Percentiles rank a stretch among this genome's conserved stretches.
These are phyloP conservation scores for Megalurothrips usitatus DNA, from an alignment of 2,888 invertebrate species.

Conservation along the genomic window DNA sequence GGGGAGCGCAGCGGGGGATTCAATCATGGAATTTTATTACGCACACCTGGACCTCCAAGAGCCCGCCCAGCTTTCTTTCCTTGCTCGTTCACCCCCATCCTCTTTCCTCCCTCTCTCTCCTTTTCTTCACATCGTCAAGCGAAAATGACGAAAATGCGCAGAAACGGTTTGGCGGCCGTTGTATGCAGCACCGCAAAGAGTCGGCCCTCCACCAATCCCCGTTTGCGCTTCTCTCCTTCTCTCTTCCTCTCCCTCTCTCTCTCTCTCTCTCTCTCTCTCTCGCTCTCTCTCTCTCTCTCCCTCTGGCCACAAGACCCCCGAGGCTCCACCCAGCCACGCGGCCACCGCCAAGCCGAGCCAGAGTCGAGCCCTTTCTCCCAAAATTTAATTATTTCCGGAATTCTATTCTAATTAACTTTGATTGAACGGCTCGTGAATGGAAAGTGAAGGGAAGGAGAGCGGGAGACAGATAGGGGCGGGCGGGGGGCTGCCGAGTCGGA, in stretches of 20 bases:
- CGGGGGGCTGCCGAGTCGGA: neutral
- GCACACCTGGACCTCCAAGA: neutral
- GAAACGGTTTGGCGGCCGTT: too few relatives aligned
- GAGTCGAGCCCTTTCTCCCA: constrained; percentile 31
- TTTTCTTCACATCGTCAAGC: too few relatives aligned
- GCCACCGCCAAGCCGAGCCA: neutral
- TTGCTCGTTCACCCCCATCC: too few relatives aligned
- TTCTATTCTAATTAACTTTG: constrained; percentile 40
- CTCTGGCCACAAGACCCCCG: neutral
- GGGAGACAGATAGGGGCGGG: neutral
- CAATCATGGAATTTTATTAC: constrained; percentile 5
- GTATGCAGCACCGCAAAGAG: too few relatives aligned
- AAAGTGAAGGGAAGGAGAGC: constrained; percentile 32
- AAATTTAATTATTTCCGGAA: constrained; percentile 40
- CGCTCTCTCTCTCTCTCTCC: neutral
- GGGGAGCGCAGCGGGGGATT: neutral
- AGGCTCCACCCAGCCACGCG: neutral
- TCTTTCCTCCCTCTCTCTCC: too few relatives aligned
- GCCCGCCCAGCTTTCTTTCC: too few relatives aligned
- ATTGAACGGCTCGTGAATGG: constrained; percentile 38
- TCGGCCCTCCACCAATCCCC: too few relatives aligned
- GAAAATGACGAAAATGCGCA: too few relatives aligned
- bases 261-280: neutral
- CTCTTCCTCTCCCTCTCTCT: too few relatives aligned
- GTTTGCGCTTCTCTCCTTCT: too few relatives aligned